Percentiles rank a stretch among this genome's conserved stretches.
Conservation (phyloP, 1,140 invertebrate species). For the Tetragnatha versicolor region DNA sequence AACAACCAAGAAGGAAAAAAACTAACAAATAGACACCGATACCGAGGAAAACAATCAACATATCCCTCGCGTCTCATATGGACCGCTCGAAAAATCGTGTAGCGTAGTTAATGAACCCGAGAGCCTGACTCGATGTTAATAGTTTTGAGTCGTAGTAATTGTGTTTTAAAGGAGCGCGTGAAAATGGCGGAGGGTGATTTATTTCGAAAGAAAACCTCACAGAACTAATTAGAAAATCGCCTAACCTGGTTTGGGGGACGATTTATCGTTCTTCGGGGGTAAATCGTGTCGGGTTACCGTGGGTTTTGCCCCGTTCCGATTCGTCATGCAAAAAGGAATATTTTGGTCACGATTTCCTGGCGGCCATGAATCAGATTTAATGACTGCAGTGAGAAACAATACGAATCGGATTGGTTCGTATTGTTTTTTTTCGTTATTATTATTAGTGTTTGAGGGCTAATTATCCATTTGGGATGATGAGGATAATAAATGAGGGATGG, state of each 20-base stretch:
- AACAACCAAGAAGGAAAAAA: conserved; percentile 39
- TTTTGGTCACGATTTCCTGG: conserved; percentile 32
- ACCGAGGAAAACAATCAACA: conserved; percentile 8
- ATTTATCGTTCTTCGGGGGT: conserved; percentile 16
- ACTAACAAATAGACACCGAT: conserved; percentile 49
- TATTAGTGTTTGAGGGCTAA: conserved; percentile 1
- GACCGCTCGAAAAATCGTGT: conserved; percentile 20
- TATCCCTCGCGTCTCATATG: conserved; percentile 1
- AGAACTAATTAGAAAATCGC: conserved; percentile 44
- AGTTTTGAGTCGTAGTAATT: conserved; percentile 53
- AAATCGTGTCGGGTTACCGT: conserved; percentile 30
- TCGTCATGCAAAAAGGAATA: conserved; percentile 19
- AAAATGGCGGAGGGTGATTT: conserved; percentile 37
- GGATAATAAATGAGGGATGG: conserved; percentile 2
- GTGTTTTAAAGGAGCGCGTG: conserved; percentile 51
- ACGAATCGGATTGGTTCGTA: too few species aligned
- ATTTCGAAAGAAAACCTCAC: conserved; percentile 46
- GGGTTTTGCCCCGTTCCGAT: conserved; percentile 12
- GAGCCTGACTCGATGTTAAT: conserved; percentile 36
- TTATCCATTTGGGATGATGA: not conserved
- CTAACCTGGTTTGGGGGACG: conserved; percentile 16
- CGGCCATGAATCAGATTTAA: conserved; percentile 21
- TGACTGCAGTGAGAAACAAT: conserved; percentile 18
- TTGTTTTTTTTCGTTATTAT: too few species aligned
- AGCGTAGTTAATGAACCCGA: conserved; percentile 45